A percentile compares a stretch with the other conserved stretches of the same genome.
phyloP scores from a whole-genome alignment of 1,140 invertebrate genomes.

The Cydia pomonella region DNA sequence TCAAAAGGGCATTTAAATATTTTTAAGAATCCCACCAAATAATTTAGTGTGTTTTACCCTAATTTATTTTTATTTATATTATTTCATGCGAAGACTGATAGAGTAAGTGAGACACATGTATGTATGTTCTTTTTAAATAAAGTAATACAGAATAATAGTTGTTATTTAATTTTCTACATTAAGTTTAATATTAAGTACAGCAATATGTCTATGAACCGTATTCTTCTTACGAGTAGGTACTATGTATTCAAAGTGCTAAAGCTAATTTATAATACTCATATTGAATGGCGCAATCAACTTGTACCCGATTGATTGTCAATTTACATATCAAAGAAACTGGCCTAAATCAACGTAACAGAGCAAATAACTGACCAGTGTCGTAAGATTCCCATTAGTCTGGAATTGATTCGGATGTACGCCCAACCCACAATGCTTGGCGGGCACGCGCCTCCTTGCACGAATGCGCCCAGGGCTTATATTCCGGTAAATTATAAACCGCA shows the following conservation, averaged over 20 bases:
- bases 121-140: slow-evolving; percentile 30
- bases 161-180: not conserved
- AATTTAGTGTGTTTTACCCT: slow-evolving; percentile 40
- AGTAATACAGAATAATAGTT: slow-evolving; percentile 7
- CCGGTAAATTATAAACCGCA: not conserved
- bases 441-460: slow-evolving; percentile 40
- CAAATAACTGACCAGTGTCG: not conserved
- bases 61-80: slow-evolving; percentile 49
- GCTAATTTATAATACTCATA: too few species aligned
- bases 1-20: not conserved
- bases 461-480: slow-evolving; percentile 5
- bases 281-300: not conserved
- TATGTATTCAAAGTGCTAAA: too few species aligned
- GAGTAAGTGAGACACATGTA: slow-evolving; percentile 49
- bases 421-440: not conserved
- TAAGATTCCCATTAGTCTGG: slow-evolving; percentile 14
- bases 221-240: too few species aligned
- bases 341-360: not conserved
- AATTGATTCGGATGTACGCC: not conserved
- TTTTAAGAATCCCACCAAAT: slow-evolving; percentile 42
- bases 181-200: not conserved
- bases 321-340: not conserved
- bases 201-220: too few species aligned
- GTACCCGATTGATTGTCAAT: not conserved
- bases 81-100: slow-evolving; percentile 64